These are phyloP conservation scores for Eupithecia dodoneata DNA, from an alignment of 2,888 invertebrate genomes.

Conservation along the genomic window DNA sequence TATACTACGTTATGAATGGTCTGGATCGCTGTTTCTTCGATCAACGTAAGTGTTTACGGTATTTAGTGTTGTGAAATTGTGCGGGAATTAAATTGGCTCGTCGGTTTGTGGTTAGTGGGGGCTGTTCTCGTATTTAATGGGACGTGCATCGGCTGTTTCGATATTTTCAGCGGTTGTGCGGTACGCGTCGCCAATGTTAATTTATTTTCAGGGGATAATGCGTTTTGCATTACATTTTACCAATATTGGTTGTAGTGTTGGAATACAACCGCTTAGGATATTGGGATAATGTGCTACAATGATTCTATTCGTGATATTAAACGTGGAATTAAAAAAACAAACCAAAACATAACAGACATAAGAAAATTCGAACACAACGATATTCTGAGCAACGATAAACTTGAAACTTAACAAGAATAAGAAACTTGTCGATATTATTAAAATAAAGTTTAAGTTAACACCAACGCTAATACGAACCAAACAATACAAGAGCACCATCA, in stretches of 20 bases:
- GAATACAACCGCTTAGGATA: neutral
- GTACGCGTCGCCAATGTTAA: constrained; percentile 49
- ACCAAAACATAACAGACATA: neutral
- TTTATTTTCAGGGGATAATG: constrained; percentile 50
- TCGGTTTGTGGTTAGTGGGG: constrained; percentile 67
- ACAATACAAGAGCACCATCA: constrained; percentile 32
- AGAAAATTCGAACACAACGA: neutral
- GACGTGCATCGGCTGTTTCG: constrained; percentile 62
- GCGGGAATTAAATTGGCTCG: constrained; percentile 61
- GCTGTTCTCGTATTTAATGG: constrained; percentile 66
- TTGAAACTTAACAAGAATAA: constrained; percentile 8
- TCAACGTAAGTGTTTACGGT: constrained; percentile 79
- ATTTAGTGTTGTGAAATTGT: constrained; percentile 56
- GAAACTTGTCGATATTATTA: constrained; percentile 1
- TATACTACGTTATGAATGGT: constrained; percentile 82
- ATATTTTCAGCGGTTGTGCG: constrained; percentile 62
- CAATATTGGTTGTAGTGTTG: constrained; percentile 22
- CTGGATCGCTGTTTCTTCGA: constrained; percentile 84
- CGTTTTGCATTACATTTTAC: constrained; percentile 39
- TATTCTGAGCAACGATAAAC: neutral
- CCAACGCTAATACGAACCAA: constrained; percentile 21
- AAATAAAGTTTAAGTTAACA: constrained; percentile 17
- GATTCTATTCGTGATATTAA: neutral
- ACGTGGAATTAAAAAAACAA: neutral
- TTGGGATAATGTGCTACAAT: neutral